Evolutionary conservation across 2,113 vertebrate genomes (phyloP).

Genomic region (Daubentonia madagascariensis): DNA sequence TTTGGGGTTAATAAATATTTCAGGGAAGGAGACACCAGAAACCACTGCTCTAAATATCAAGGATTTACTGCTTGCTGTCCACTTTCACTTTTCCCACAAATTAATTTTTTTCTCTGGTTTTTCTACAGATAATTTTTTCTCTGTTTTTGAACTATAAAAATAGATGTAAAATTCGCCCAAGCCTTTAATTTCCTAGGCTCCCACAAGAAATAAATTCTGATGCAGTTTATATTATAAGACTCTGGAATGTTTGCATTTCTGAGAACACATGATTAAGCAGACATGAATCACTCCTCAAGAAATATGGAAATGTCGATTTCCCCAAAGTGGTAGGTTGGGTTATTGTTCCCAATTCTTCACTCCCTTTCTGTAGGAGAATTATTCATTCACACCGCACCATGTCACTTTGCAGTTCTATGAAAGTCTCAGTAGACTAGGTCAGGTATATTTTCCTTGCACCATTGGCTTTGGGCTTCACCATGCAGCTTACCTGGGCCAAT

Average conservation of each 20-base stretch:
- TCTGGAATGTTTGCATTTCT: constrained; percentile 11
- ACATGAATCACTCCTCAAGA: background rate
- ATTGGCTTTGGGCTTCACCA: background rate
- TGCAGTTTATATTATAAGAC: background rate
- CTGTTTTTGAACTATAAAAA: background rate
- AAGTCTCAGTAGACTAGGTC: background rate
- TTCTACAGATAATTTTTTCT: background rate
- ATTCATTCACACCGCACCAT: background rate
- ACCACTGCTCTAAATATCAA: background rate
- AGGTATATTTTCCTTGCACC: background rate
- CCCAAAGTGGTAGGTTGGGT: background rate
- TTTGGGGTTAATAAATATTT: constrained; percentile 3
- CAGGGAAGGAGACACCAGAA: background rate
- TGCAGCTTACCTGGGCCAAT: background rate
- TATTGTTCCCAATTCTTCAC: background rate
- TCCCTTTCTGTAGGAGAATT: background rate
- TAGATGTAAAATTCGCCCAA: background rate
- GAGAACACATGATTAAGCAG: background rate
- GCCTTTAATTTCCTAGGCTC: background rate
- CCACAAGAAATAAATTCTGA: background rate
- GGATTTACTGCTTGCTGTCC: background rate
- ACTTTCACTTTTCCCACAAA: background rate
- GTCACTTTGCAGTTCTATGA: background rate
- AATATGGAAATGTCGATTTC: background rate
- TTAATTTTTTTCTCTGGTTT: background rate